Evolutionary conservation across 2,797 vertebrate species (phyloP).

Genomic region (Diglossa cyanea): DNA sequence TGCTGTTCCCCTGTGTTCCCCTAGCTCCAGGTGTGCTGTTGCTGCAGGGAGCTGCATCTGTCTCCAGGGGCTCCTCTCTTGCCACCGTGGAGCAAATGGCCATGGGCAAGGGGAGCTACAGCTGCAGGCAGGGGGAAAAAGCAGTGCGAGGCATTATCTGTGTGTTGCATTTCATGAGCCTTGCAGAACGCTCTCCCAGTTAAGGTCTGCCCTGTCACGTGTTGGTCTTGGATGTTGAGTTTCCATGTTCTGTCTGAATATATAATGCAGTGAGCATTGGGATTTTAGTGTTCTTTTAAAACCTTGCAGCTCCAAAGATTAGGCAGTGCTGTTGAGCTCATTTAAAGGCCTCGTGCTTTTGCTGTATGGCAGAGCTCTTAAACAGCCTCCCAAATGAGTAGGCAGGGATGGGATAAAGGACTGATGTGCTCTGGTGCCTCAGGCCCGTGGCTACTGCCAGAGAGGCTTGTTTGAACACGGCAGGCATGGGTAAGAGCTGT

Average conservation of each 20-base stretch:
- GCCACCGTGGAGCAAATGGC: neutral
- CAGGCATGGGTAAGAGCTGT: neutral
- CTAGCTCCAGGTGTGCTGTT: neutral
- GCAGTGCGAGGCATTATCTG: neutral
- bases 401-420: neutral
- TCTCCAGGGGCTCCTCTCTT: neutral
- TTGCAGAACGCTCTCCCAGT: neutral
- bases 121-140: neutral
- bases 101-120: neutral
- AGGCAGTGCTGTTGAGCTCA: neutral
- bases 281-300: neutral
- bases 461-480: neutral
- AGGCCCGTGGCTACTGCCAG: constrained; percentile 22
- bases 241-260: neutral
- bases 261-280: neutral
- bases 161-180: neutral
- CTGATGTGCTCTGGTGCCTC: neutral
- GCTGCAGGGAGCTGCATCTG: neutral
- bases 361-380: neutral
- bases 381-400: neutral
- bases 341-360: neutral
- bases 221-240: neutral
- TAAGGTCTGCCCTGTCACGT: fast-evolving
- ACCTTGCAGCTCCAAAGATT: neutral
- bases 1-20: neutral